These are phyloP conservation scores for Drosophila willistoni DNA, from an alignment of 1,140 invertebrate species.

Conservation along the genomic window DNA sequence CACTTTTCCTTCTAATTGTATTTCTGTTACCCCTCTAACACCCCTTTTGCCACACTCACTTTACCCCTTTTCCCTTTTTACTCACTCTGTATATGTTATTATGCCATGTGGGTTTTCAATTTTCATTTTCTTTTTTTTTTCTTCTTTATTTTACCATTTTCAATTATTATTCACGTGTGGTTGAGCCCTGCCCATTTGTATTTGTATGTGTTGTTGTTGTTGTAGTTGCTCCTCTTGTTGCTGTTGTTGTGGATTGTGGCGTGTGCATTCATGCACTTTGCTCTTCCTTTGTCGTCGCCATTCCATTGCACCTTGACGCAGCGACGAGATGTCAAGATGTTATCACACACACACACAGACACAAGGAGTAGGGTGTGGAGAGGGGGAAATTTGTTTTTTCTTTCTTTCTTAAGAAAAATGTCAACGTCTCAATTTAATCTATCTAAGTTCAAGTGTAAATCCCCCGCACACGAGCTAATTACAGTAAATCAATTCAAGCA, in stretches of 20 bases:
- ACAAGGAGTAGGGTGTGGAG: not conserved
- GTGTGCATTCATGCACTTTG: constrained; percentile 45
- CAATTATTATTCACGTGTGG: constrained; percentile 61
- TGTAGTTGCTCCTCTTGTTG: constrained; percentile 42
- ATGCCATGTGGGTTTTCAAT: constrained; percentile 44
- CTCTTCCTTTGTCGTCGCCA: constrained; percentile 17
- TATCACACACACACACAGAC: constrained; percentile 40
- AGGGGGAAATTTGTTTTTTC: constrained; percentile 19
- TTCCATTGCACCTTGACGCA: constrained; percentile 35
- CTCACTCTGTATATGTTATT: not conserved
- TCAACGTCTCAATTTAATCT: constrained; percentile 54
- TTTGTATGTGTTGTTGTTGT: constrained; percentile 39
- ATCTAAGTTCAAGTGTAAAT: constrained; percentile 63
- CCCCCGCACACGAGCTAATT: constrained; percentile 45
- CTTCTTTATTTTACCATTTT: constrained; percentile 18
- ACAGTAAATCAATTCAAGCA: constrained; percentile 53
- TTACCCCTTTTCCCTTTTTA: constrained; percentile 1
- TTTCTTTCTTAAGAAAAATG: constrained; percentile 38
- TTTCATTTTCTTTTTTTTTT: constrained; percentile 22
- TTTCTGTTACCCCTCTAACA: not conserved
- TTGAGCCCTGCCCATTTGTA: constrained; percentile 35
- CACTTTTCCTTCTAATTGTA: not conserved
- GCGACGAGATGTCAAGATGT: constrained; percentile 63
- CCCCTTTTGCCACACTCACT: not conserved
- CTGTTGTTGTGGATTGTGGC: constrained; percentile 20